Evolutionary conservation across 2,888 invertebrate genomes (phyloP), one percentile per base, ranked within the genome.

Genomic region (Drosophila parthenogenetica): DNA sequence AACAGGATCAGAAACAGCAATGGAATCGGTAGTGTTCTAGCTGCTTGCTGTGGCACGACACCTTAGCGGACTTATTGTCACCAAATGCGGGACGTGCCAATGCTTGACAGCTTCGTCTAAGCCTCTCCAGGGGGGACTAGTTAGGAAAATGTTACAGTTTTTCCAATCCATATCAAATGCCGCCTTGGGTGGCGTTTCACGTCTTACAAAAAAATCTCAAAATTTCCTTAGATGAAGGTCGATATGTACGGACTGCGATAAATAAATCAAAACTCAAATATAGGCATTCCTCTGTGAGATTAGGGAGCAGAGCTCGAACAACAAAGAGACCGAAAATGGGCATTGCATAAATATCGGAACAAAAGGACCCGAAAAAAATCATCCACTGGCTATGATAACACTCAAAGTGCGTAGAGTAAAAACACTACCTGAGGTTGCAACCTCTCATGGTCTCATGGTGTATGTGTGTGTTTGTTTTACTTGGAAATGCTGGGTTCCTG

Each of bases 211-310:
- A 16, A 43, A 35, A 69, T 74, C 49, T 61, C 42, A 35, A 49
- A 59, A 59, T 66, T 66, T 54, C 54, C 55, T 57, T 51, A 45
- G 35, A 19, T 63, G 69, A 60, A 72, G 69, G 65, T 45, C 77
- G 62, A 16, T 11, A 45, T 19, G n/a, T 51, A 32, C 29, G 58
- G 59, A 46, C 43, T 76, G 65, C 66, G 45, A 37, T 51, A 81
- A 80, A 79, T 80, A 80, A 79, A 80, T 79, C 78, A 79, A 68
- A 70, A 76, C 61, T 55, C 64, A 76, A 78, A 77, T 67, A 53
- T 29, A 17, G 58, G 43, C 32, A 55, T 35, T 7, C 14, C 3
- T 35, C 35, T 50, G 37, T 55, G 35, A 55, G 42, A 55, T 50
- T 58, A 29, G 35, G 45, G 32, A 17, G 32, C 29, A 11, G 16